Base-by-base conservation (phyloP, 1,140 invertebrate species). In the Drosophila triauraria region DNA sequence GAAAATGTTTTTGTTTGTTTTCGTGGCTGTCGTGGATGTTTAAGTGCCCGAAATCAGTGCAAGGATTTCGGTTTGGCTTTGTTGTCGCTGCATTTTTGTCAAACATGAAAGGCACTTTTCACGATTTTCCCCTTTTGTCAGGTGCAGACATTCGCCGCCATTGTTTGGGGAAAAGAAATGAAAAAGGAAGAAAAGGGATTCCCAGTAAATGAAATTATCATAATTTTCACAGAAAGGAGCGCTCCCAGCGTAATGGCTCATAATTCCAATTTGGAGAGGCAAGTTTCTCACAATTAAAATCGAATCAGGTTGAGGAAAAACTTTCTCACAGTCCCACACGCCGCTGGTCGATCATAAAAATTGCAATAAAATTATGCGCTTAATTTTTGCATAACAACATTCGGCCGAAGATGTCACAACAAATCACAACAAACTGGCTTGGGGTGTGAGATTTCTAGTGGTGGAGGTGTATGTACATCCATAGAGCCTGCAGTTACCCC, bases 301-400 rank as follows among this genome's bases (percentile, higher is more conserved):
- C 32, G 58, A 64, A 91, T 91, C 78, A 88, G 63, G 72, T 70
- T 62, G 54, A 50, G 46, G 48, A 64, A 58, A 57, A 75, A 62
- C 44, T 74, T 63, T 82, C 71, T 58, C 59, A 64, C 69, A 78
- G 60, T 75, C 62, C 53, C 53, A 56, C 35, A 56, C 63, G 30
- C 43, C 53, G 53, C 62, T 57, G 65, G 25, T 80, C 69, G 79
- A 77, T 71, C 85, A 88, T 92, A 91, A 91, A 92, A 92, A 92
- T 91, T 78, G 91, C 91, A 92, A 92, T 92, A 91, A 92, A 92
- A 92, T 92, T 64, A 91, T 92, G 78, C 91, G 91, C 91, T 63
- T 80, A 80, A 92, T 92, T 92, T 92, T 92, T 92, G 91, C 91
- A 92, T 92, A 92, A 92, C 91, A 92, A 92, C 91, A 92, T 92